These are phyloP conservation scores for Eulithis prunata DNA, from an alignment of 2,888 invertebrate species.

Conservation along the genomic window DNA sequence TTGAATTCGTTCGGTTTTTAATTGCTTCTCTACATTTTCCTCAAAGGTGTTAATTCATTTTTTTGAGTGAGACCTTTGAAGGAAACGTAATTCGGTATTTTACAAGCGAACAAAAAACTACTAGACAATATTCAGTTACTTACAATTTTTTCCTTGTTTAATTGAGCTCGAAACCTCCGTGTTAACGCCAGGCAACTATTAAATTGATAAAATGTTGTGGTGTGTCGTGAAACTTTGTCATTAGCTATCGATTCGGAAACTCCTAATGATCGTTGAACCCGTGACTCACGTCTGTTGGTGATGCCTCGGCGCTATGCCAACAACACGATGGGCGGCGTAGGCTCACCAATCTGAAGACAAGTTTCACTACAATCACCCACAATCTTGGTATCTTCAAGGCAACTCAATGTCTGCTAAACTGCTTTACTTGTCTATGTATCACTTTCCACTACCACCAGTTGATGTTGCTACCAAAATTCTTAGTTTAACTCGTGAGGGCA, in stretches of 20 bases:
- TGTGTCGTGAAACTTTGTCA: slow-evolving; percentile 23
- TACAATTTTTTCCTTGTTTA: no score
- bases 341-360: not conserved
- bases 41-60: no score
- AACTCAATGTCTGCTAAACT: no score
- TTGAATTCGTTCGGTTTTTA: slow-evolving; percentile 4
- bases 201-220: not conserved
- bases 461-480: no score
- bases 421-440: no score
- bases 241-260: slow-evolving; percentile 34
- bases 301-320: slow-evolving; percentile 30
- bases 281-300: slow-evolving; percentile 31
- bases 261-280: slow-evolving; percentile 17
- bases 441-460: no score
- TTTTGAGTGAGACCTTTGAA: no score
- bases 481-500: no score
- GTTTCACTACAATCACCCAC: not conserved
- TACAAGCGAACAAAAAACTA: no score
- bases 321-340: not conserved
- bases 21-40: not conserved
- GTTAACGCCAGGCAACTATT: not conserved
- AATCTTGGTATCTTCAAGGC: not conserved
- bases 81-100: no score
- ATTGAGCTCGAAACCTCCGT: not conserved
- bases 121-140: no score